A percentile compares a stretch with the other conserved stretches of the same genome.
Evolutionary conservation across 2,113 vertebrate genomes (phyloP).

Genomic region (Burhinus oedicnemus): DNA sequence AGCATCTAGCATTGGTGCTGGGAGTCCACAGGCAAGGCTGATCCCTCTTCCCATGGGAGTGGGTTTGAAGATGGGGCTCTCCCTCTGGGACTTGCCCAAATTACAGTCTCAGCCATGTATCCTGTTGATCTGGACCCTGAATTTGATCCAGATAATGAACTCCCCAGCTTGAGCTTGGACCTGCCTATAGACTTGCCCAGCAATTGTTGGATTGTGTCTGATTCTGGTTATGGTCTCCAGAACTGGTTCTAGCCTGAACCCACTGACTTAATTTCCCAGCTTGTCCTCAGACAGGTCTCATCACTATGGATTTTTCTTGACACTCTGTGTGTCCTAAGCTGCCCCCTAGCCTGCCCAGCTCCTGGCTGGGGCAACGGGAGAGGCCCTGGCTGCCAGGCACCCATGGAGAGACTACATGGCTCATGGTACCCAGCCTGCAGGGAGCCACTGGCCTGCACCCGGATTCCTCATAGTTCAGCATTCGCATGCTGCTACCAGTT

Average conservation of each 20-base stretch:
- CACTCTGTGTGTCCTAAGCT: not conserved
- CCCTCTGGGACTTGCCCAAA: not conserved
- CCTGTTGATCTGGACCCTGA: not conserved
- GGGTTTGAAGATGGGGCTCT: not conserved
- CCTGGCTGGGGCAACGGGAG: not conserved
- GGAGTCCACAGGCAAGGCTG: not conserved
- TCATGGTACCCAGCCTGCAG: accelerated
- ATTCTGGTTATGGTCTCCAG: not conserved
- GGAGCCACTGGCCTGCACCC: not conserved
- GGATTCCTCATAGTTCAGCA: not conserved
- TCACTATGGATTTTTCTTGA: not conserved
- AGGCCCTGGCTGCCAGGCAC: not conserved
- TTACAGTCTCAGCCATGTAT: not conserved
- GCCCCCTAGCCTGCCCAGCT: not conserved
- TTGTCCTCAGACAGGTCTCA: not conserved
- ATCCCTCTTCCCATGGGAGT: not conserved
- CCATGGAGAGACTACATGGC: not conserved
- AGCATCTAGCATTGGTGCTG: not conserved
- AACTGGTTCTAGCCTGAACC: not conserved
- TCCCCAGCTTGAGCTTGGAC: not conserved
- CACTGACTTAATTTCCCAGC: not conserved
- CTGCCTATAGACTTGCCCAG: not conserved
- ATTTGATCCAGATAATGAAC: not conserved
- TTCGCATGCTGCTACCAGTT: not conserved
- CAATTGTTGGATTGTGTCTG: not conserved